A percentile compares a stretch with the other conserved stretches of the same genome.
These are phyloP conservation scores for Uropsilus gracilis DNA, from an alignment of 2,113 vertebrate species.

Conservation along the genomic window DNA sequence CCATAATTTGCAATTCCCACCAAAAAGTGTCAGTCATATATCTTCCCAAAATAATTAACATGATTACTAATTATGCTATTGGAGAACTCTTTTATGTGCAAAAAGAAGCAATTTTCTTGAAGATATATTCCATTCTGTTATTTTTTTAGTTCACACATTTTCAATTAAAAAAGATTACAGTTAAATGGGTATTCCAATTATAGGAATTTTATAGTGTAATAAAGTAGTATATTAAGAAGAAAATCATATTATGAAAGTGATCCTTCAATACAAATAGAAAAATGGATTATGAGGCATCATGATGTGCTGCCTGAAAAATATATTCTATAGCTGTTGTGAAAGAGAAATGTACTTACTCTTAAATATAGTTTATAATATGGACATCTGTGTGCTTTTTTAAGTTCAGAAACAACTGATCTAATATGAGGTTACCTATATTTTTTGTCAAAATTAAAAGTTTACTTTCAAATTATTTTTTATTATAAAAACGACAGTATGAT, in stretches of 20 bases:
- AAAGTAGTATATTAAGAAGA: slow-evolving; percentile 59
- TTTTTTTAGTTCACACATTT: slow-evolving; percentile 68
- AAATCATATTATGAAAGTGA: slow-evolving; percentile 27
- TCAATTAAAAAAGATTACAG: slow-evolving; percentile 74
- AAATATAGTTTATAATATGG: neutral
- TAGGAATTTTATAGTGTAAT: slow-evolving; percentile 66
- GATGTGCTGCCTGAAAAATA: neutral
- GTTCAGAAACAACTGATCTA: neutral
- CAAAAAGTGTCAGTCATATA: no score
- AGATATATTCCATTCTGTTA: slow-evolving; percentile 61
- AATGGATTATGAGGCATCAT: neutral
- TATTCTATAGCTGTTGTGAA: neutral
- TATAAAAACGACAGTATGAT: neutral
- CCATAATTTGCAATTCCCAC: slow-evolving; percentile 61
- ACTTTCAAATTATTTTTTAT: neutral
- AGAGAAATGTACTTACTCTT: neutral
- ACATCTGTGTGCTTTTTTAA: neutral
- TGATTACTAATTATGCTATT: slow-evolving; percentile 66
- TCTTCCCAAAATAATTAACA: slow-evolving; percentile 65
- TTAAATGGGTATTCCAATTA: slow-evolving; percentile 55
- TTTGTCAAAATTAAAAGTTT: neutral
- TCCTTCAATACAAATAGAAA: slow-evolving; percentile 30
- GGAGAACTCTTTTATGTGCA: slow-evolving; percentile 46
- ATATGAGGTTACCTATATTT: neutral
- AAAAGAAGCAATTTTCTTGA: slow-evolving; percentile 69